Percentiles rank a stretch among this genome's conserved stretches.
phyloP scores from a whole-genome alignment of 2,888 invertebrate species.

The Halictus ligatus region DNA sequence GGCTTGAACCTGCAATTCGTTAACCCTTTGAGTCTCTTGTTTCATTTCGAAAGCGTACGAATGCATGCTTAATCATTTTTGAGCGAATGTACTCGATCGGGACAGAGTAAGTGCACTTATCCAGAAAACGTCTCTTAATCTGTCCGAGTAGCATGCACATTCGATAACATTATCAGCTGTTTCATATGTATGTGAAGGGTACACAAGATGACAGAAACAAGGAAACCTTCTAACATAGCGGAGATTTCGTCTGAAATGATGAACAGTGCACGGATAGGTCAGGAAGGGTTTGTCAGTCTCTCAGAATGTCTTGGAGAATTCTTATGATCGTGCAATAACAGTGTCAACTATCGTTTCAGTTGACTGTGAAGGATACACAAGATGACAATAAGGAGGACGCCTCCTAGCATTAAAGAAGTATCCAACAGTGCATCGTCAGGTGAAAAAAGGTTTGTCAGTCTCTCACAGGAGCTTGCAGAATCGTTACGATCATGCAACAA shows the following conservation, averaged over 20 bases:
- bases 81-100: too few relatives aligned
- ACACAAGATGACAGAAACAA: too few relatives aligned
- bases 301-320: too few relatives aligned
- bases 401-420: neutral
- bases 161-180: neutral
- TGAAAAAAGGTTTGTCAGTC: neutral
- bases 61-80: neutral
- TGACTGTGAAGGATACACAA: neutral
- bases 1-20: constrained; percentile 89
- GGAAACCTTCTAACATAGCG: too few relatives aligned
- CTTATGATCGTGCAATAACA: neutral
- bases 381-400: neutral
- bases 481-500: neutral
- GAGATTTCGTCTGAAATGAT: too few relatives aligned
- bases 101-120: neutral
- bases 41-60: neutral
- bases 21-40: neutral
- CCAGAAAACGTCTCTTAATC: neutral
- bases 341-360: neutral
- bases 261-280: too few relatives aligned
- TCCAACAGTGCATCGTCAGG: neutral
- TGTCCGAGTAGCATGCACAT: neutral
- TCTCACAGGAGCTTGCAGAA: neutral
- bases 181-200: too few relatives aligned
- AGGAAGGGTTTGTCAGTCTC: too few relatives aligned